A percentile compares a stretch with the other conserved stretches of the same genome.
phyloP scores from a whole-genome alignment of 2,797 vertebrate genomes.

The Pempheris klunzingeri region DNA sequence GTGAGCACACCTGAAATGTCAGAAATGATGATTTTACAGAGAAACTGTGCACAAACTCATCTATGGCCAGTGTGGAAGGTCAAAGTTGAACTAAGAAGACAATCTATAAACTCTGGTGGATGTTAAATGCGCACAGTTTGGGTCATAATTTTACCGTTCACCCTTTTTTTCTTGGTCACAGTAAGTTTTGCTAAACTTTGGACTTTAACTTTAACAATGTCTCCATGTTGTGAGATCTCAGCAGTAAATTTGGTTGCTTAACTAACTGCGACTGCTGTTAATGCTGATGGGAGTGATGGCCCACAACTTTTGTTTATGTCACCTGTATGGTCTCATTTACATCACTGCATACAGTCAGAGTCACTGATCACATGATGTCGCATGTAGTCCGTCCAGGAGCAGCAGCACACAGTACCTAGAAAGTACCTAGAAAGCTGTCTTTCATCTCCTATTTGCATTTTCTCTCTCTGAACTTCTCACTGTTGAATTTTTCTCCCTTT shows the following conservation, averaged over 20 bases:
- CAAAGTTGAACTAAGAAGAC: too few relatives aligned
- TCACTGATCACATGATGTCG: background rate
- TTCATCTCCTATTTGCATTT: conserved; percentile 38
- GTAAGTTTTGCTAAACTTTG: too few relatives aligned
- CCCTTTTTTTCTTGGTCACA: background rate
- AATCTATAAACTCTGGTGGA: background rate
- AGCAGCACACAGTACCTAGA: background rate
- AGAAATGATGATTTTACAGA: too few relatives aligned
- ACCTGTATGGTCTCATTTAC: background rate
- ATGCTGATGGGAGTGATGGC: too few relatives aligned
- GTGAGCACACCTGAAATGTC: too few relatives aligned
- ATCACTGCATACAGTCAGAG: background rate
- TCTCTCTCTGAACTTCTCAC: conserved; percentile 47
- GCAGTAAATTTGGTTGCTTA: background rate
- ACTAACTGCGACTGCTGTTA: background rate
- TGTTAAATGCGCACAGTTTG: too few relatives aligned
- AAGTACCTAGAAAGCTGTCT: background rate
- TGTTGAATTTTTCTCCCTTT: background rate
- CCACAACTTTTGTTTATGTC: background rate
- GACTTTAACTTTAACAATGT: background rate
- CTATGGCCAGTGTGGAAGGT: too few relatives aligned
- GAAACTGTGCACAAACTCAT: too few relatives aligned
- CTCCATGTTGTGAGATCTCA: background rate
- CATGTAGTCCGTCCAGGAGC: background rate
- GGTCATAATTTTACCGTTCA: too few relatives aligned